Evolutionary conservation across 1,140 invertebrate genomes (phyloP).

Genomic region (Drosophila rhopaloa): DNA sequence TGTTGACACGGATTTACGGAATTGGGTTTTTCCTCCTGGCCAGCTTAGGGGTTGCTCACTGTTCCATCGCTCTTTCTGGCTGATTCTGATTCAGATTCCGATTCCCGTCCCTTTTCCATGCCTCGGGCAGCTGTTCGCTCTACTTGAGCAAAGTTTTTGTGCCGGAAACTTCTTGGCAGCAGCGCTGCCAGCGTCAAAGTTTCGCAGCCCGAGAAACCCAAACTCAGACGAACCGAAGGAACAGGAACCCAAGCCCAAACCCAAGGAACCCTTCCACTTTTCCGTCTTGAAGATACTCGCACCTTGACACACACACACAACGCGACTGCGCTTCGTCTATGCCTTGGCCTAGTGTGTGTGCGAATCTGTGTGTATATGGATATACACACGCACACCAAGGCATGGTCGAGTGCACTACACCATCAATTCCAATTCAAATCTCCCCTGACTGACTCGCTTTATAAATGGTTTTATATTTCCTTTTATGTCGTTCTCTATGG

Average conservation of each 20-base stretch:
- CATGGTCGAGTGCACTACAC: slow-evolving; percentile 72
- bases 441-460: slow-evolving; percentile 82
- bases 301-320: slow-evolving; percentile 70
- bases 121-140: slow-evolving; percentile 42
- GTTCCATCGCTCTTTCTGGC: slow-evolving; percentile 31
- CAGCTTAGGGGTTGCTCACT: slow-evolving; percentile 68
- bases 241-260: slow-evolving; percentile 12
- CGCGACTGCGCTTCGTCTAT: slow-evolving; percentile 71
- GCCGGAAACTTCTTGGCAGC: slow-evolving; percentile 72
- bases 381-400: slow-evolving; percentile 22
- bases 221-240: slow-evolving; percentile 1
- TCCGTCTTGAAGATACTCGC: slow-evolving; percentile 71
- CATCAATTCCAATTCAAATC: slow-evolving; percentile 83
- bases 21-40: slow-evolving; percentile 61
- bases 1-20: slow-evolving; percentile 58
- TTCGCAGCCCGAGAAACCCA: slow-evolving; percentile 50
- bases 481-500: slow-evolving; percentile 73
- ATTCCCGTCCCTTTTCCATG: slow-evolving; percentile 3
- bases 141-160: slow-evolving; percentile 57
- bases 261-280: slow-evolving; percentile 60
- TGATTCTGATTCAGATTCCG: background rate
- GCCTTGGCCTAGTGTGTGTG: slow-evolving; percentile 6
- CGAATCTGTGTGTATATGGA: slow-evolving; percentile 8
- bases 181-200: slow-evolving; percentile 51
- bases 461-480: slow-evolving; percentile 84